Evolutionary conservation across 2,113 vertebrate genomes (phyloP), one percentile per base, ranked within the genome.

Genomic region (Tyto alba): DNA sequence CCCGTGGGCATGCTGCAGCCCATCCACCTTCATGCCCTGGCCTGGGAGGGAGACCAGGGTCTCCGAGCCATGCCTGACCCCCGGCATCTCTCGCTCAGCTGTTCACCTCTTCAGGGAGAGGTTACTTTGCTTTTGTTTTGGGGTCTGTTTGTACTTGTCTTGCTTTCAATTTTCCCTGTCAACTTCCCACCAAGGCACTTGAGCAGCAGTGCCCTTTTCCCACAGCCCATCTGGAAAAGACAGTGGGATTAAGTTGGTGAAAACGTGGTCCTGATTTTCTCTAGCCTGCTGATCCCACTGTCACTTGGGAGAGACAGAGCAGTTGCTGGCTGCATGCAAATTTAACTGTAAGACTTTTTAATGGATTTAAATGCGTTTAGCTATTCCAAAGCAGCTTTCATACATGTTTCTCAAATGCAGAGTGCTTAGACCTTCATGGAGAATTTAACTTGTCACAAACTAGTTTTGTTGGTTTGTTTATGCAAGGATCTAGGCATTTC

Each of bases 311-410:
- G 71, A 83, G 75, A 90, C 47, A 69, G 59, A 82, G 47, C 76
- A 86, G 68, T 69, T 9, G 4, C 85, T 63, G 59, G n/a, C 76
- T 95, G 84, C 92, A 89, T 92, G 74, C 73, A 93, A 82, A 93
- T 93, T 89, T 86, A 95, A 92, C 93, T 95, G 62, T 76, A 81
- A 85, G 85, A 71, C 40, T 83, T 94, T 96, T 66, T 41, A 94
- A 89, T 74, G 82, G 95, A 90, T 87, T 96, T 95, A 90, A 95
- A 94, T 83, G 57, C 52, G 15, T 82, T 96, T 97, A 95, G 81
- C 74, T 94, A 82, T 82, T 93, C 84, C 52, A 93, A 96, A 95
- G 77, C 84, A 72, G 80, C 80, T 97, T 94, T 97, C 80, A 29
- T 32, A 34, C 1, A 6, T 2, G 3, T 74, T 27, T 92, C 71